Base-by-base conservation (phyloP, 2,888 invertebrate species). In the Gonocerus acuteangulatus region DNA sequence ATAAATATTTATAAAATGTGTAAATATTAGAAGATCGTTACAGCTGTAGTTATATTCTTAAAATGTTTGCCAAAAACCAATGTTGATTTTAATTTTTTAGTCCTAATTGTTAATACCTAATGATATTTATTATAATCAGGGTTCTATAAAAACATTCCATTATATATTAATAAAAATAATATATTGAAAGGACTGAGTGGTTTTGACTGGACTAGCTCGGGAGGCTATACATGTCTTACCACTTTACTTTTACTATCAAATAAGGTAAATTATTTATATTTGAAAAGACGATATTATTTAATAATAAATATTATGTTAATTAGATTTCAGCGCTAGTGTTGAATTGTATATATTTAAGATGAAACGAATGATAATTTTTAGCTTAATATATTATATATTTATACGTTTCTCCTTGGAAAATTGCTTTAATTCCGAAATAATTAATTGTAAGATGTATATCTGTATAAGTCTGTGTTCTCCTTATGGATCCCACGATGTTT, bases 51-150 rank as follows among this genome's bases (percentile, higher is more conserved):
- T 52, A 51, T 58, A 62, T 62, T 59, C 60, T 61, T 64, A 52
- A 62, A 59, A 59, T 57, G 62, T 64, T 64, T 64, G 64, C 64
- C 64, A 64, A 64, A 64, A 60, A 52, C 23, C 27, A 27, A 44
- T 47, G 45, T 45, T 57, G 15, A 47, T 47, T 57, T 57, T 22
- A 57, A 42, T 57, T 57, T 23, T 45, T 47, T 45, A 57, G 45
- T 47, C 57, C 42, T 57, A 47, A 57, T 57, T 57, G 45, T 57
- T 57, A 57, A 32, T 57, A 57, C 15, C 9, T 54, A 54, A 39
- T 45, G 32, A 56, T 56, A 56, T 42, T 57, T 57, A 57, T 57
- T 23, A 57, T 47, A 45, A 57, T 57, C 57, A 57, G 57, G 57
- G 57, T 57, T 57, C 54, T 47, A 57, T 49, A 57, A 47, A 56